Conservation (phyloP, 1,140 invertebrate species). For the Zaprionus africanus region DNA sequence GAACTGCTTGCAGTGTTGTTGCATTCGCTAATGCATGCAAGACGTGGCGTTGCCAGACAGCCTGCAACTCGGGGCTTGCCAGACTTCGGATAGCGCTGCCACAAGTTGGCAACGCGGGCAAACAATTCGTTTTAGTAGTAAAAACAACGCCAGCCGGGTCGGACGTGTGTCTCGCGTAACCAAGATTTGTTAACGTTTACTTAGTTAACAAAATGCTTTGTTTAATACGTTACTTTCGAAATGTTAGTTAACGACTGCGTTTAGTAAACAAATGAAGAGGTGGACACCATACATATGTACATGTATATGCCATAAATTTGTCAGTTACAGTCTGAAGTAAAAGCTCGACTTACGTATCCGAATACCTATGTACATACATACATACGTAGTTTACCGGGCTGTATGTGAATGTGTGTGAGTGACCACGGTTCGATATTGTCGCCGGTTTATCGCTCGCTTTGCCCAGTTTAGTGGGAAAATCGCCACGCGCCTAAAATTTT, state of each 20-base stretch:
- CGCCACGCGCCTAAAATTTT: constrained; percentile 19
- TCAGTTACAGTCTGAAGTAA: not conserved
- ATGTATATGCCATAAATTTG: constrained; percentile 12
- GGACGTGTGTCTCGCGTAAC: constrained; percentile 30
- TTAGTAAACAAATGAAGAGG: constrained; percentile 7
- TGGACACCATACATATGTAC: not conserved
- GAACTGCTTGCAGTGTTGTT: too few relatives aligned
- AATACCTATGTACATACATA: constrained; percentile 12
- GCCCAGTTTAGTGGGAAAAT: constrained; percentile 1
- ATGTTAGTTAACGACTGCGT: not conserved
- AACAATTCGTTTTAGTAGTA: constrained; percentile 31
- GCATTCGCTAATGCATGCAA: too few relatives aligned
- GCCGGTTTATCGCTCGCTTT: constrained; percentile 18
- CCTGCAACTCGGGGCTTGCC: too few relatives aligned
- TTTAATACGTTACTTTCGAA: not conserved
- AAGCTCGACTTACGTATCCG: constrained; percentile 34
- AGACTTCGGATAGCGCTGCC: too few relatives aligned
- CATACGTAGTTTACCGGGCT: constrained; percentile 25
- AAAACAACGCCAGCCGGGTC: constrained; percentile 31
- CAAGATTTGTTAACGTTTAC: not conserved
- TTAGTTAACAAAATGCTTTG: constrained; percentile 5
- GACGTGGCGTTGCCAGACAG: too few relatives aligned
- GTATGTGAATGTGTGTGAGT: not conserved
- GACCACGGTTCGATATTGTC: not conserved
- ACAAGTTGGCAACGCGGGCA: constrained; percentile 1